phyloP scores from a whole-genome alignment of 2,113 vertebrate genomes.

The Zeus faber region DNA sequence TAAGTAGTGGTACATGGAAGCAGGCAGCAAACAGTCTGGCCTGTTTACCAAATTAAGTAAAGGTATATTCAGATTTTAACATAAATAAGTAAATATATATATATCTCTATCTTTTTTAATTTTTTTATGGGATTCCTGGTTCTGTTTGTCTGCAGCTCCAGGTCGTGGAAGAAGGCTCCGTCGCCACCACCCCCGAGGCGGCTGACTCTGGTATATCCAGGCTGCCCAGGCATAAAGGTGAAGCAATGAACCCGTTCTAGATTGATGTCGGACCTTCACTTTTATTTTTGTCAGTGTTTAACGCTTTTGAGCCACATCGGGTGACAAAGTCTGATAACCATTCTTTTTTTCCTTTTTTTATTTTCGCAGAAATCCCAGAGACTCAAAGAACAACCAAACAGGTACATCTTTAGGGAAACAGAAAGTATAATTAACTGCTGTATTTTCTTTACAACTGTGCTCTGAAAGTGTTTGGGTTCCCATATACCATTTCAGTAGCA shows the following conservation, averaged over 20 bases:
- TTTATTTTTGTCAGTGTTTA: too few species aligned
- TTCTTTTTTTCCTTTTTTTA: not conserved
- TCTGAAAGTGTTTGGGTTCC: too few species aligned
- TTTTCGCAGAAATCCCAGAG: constrained; percentile 54
- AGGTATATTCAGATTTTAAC: too few species aligned
- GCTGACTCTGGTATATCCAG: constrained; percentile 46
- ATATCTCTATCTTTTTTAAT: not conserved
- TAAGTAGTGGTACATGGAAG: not conserved
- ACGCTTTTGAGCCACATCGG: too few species aligned
- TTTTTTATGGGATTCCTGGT: not conserved
- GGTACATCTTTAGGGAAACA: too few species aligned
- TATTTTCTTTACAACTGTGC: too few species aligned
- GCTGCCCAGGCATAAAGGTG: constrained; percentile 55
- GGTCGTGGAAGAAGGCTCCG: constrained; percentile 57
- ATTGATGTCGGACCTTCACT: not conserved
- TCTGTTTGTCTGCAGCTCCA: constrained; percentile 49
- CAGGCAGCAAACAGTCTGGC: too few species aligned
- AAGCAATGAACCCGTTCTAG: not conserved
- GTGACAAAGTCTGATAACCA: not conserved
- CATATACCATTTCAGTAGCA: too few species aligned
- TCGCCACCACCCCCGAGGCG: constrained; percentile 58
- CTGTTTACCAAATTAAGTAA: too few species aligned
- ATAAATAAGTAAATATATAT: not conserved
- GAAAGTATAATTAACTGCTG: too few species aligned
- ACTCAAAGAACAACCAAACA: constrained; percentile 60